Conservation (phyloP, 2,888 invertebrate genomes). For the Napeogenes inachia region DNA sequence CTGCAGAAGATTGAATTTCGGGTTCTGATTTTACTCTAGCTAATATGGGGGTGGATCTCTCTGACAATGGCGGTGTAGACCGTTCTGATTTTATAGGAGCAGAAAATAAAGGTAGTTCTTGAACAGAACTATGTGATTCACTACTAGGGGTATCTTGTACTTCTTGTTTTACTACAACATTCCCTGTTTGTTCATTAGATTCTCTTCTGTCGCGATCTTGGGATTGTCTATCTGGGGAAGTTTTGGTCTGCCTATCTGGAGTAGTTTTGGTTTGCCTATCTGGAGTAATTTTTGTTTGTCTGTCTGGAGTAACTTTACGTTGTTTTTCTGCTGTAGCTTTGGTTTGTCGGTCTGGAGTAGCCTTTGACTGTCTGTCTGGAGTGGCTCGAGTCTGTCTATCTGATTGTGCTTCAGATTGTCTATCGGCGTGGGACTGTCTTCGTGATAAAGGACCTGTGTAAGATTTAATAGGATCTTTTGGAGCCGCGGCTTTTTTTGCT, state of each 20-base stretch:
- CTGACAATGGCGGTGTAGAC: conserved; percentile 48
- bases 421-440: conserved; percentile 27
- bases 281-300: conserved; percentile 24
- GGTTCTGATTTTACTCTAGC: conserved; percentile 61
- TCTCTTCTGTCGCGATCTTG: conserved; percentile 25
- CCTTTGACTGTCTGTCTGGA: conserved; percentile 33
- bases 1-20: conserved; percentile 34
- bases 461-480: conserved; percentile 36
- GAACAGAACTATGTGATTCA: conserved; percentile 39
- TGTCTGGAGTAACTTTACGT: conserved; percentile 21
- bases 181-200: conserved; percentile 44
- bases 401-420: background rate
- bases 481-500: conserved; percentile 53
- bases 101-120: conserved; percentile 49
- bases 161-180: conserved; percentile 62
- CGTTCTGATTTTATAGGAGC: conserved; percentile 63
- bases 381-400: conserved; percentile 18
- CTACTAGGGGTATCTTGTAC: conserved; percentile 37
- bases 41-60: conserved; percentile 49
- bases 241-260: conserved; percentile 9
- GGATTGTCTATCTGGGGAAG: conserved; percentile 37
- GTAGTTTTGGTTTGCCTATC: background rate
- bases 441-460: conserved; percentile 32
- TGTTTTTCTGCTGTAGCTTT: conserved; percentile 36
- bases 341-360: conserved; percentile 14